Evolutionary conservation across 2,113 vertebrate genomes (phyloP), one percentile per base, ranked within the genome.

Genomic region (Hipposideros armiger): DNA sequence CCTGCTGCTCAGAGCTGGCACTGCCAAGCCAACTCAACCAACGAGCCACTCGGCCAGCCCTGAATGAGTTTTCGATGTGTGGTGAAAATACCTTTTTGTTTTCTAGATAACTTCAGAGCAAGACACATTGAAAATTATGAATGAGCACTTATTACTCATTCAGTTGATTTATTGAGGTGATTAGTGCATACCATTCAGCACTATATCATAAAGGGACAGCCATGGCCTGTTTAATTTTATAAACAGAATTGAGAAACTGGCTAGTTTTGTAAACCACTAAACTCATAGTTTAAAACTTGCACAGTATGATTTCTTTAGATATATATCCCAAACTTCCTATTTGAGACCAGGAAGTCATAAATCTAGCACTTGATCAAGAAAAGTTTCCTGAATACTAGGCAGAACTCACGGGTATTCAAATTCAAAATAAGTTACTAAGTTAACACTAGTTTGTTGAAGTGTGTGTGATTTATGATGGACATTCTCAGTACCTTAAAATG

Each of bases 331-430:
- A 0, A 70, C 28, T 62, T 54, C 0, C 30, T 89, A 42, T 95
- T 95, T 14, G 83, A 95, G 95, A 66, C 47, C 54, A 52, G 67
- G 19, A 54, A 96, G 9, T 97, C 26, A 15, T 86, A 94, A 72
- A 19, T 93, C 92, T 91, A 80, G 93, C 82, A 92, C 87, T 96
- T 89, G 95, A 97, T 28, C 88, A 94, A 74, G 42, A 67, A 22
- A 90, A 56, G 80, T 93, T 98, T 96, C 92, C 97, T 98, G 97
- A 95, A 93, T 86, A 77, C 95, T 83, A 95, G 50, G n/a, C 6
- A 87, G 26, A 91, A 97, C 90, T 97, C 92, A 95, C 83, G 52
- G 52, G 22, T 69, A 82, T 96, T 94, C 11, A 50, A 11, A 82
- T 96, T 94, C 11, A 50, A 11, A 50, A 81, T 73, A 95, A 95